Evolutionary conservation across 2,888 invertebrate species (phyloP).

Genomic region (Eristalis tenax): DNA sequence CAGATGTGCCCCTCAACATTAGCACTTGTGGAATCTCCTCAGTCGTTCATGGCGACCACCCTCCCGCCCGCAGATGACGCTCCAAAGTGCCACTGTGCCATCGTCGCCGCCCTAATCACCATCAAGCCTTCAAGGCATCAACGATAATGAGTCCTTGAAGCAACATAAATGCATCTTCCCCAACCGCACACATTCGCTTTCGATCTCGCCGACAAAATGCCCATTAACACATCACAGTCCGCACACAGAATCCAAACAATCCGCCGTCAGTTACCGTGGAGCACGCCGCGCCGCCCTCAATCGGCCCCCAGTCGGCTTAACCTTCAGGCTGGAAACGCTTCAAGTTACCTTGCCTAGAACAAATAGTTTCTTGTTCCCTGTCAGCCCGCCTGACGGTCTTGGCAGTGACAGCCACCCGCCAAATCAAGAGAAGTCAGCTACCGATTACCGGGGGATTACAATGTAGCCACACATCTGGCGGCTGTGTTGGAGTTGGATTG

Average conservation of each 20-base stretch:
- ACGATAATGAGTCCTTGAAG: not conserved
- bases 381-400: slow-evolving; percentile 36
- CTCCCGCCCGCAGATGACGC: too few species aligned
- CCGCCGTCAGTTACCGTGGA: not conserved
- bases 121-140: too few species aligned
- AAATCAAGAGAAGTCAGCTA: slow-evolving; percentile 57
- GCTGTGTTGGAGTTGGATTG: not conserved
- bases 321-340: slow-evolving; percentile 52
- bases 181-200: slow-evolving; percentile 37
- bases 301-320: slow-evolving; percentile 17
- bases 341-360: slow-evolving; percentile 50
- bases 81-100: too few species aligned
- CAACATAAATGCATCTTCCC: not conserved
- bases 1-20: too few species aligned
- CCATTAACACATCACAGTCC: slow-evolving; percentile 15
- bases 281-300: not conserved
- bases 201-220: slow-evolving; percentile 5
- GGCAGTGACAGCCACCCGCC: slow-evolving; percentile 45
- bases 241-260: not conserved
- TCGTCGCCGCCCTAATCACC: too few species aligned
- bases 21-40: too few species aligned
- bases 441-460: slow-evolving; percentile 63
- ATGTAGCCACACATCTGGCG: slow-evolving; percentile 54
- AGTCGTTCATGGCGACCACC: too few species aligned
- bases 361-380: slow-evolving; percentile 67